Percentiles rank a stretch among this genome's conserved stretches.
Conservation (phyloP, 2,888 invertebrate genomes). For the Ophioninae sp. region DNA sequence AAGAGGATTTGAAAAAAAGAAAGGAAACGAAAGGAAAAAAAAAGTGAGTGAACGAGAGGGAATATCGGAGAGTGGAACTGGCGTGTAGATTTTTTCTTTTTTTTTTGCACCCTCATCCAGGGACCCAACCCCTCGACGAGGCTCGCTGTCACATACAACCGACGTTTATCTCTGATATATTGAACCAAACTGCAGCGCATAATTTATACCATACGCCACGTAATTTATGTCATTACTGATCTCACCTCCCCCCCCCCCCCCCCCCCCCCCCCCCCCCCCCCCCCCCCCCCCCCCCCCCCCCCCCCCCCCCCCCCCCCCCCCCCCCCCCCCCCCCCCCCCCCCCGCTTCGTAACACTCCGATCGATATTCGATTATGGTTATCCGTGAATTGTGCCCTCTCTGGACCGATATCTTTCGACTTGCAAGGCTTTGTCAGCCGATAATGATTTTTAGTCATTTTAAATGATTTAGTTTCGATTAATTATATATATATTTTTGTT, state of each 20-base stretch:
- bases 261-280: not conserved
- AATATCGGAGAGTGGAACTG: constrained; percentile 22
- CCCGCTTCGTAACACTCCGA: not conserved
- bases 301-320: not conserved
- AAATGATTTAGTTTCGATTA: no score
- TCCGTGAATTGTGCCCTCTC: not conserved
- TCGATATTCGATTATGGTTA: not conserved
- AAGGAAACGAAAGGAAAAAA: not conserved
- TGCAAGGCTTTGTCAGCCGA: no score
- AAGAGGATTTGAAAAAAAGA: not conserved
- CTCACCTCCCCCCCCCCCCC: not conserved
- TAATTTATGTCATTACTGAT: constrained; percentile 17
- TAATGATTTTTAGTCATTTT: no score
- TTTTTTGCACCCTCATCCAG: constrained; percentile 4
- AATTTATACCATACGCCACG: constrained; percentile 19
- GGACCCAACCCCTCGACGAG: not conserved
- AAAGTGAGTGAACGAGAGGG: not conserved
- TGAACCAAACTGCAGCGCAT: constrained; percentile 6
- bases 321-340: not conserved
- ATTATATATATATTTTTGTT: no score
- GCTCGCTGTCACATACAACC: constrained; percentile 15
- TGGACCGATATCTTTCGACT: no score
- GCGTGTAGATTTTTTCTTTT: constrained; percentile 9
- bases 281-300: not conserved
- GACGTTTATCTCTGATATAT: constrained; percentile 24